Evolutionary conservation across 2,888 invertebrate species (phyloP), one percentile per base, ranked within the genome.

Genomic region (Brachypterus glaber): DNA sequence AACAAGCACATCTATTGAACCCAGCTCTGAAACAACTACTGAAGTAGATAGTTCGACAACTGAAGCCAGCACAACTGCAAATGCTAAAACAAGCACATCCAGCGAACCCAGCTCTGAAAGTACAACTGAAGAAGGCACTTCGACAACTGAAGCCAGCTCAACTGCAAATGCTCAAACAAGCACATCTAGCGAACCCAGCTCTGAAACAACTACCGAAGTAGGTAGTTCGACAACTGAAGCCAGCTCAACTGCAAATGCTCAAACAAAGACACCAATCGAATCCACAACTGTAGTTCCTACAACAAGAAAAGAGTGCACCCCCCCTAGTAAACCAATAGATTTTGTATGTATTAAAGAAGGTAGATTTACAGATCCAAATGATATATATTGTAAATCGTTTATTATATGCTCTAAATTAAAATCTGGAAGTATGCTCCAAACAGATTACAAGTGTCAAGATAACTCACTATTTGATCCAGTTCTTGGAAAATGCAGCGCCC

Each of bases 351-450:
- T 61, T 0, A 40, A 61, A 2, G 61, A 58, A 1, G 72, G 72
- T 1, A 60, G 69, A 46, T 70, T 60, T 27, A 58, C 68, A 1
- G 58, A 72, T 46, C 46, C 58, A 2, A 40, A 58, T 1, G 70
- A 71, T 35, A 52, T 8, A 13, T 46, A 33, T 11, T 55, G 57
- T 42, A 34, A 42, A 26, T 47, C 38, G n/a, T 57, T 53, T 27
- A 53, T 46, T 35, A 30, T 50, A 17, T 57, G 57, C 35, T 46
- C 43, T 5, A 32, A 40, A 13, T 27, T 49, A n/a, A 40, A 35
- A 4, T 49, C 50, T 39, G 50, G 50, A 14, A 56, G 55, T 0
- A 69, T 52, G 27, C 39, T 52, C 0, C 62, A 64, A 47, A 64
- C 51, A 1, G 18, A 37, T 16, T 51, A 53, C 30, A 21, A 13